Conservation (phyloP, 1,140 invertebrate genomes). For the Neoseiulus cucumeris region DNA sequence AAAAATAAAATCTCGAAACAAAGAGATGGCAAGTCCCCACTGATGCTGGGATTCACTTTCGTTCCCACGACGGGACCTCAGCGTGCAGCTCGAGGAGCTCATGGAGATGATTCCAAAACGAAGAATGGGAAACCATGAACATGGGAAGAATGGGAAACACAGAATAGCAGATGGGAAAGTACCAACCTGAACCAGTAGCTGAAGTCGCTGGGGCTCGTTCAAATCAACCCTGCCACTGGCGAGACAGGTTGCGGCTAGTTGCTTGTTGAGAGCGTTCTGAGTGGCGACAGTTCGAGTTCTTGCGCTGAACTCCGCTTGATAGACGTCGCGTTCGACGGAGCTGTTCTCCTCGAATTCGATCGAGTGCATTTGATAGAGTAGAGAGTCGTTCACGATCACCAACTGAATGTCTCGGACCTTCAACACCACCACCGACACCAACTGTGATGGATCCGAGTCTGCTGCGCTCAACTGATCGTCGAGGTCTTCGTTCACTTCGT, state of each 20-base stretch:
- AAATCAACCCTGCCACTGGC: background rate
- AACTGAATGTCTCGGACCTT: conserved; percentile 6
- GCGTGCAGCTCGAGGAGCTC: no score
- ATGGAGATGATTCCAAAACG: no score
- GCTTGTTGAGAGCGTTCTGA: conserved; percentile 4
- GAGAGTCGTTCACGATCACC: background rate
- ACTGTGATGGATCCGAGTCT: background rate
- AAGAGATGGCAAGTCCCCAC: no score
- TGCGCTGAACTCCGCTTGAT: conserved; percentile 2
- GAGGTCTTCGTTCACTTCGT: background rate
- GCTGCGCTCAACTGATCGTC: background rate
- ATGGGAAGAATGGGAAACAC: no score
- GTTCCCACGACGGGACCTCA: no score
- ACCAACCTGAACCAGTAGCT: conserved; percentile 6
- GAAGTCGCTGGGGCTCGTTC: conserved; percentile 1
- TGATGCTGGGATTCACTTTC: no score
- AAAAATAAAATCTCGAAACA: no score
- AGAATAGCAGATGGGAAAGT: no score
- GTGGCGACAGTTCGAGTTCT: background rate
- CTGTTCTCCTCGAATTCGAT: conserved; percentile 7
- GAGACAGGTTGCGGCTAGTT: background rate
- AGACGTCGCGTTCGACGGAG: background rate
- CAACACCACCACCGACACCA: background rate
- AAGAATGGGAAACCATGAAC: no score
- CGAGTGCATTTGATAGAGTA: conserved; percentile 8